A percentile compares a stretch with the other conserved stretches of the same genome.
Evolutionary conservation across 2,797 vertebrate species (phyloP).

Genomic region (Gastrophryne carolinensis): DNA sequence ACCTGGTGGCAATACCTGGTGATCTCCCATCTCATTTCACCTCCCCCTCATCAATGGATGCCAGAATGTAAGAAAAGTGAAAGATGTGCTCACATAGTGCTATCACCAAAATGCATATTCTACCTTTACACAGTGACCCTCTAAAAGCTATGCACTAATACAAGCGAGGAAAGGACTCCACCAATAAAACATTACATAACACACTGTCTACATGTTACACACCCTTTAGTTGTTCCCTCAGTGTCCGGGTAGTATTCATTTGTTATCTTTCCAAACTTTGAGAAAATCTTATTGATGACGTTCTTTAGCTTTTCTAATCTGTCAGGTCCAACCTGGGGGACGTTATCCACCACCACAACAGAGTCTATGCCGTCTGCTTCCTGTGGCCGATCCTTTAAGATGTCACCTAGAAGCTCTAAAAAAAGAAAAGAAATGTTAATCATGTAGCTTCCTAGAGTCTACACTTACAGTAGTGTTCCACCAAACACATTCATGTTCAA

Average conservation of each 20-base stretch:
- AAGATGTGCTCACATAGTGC: too few species aligned
- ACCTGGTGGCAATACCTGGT: too few species aligned
- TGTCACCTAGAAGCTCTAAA: slow-evolving; percentile 80
- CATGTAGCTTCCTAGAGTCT: too few species aligned
- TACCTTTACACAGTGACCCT: too few species aligned
- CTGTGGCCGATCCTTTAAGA: slow-evolving; percentile 84
- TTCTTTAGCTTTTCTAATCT: slow-evolving; percentile 94
- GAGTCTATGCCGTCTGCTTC: slow-evolving; percentile 97
- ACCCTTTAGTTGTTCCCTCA: slow-evolving; percentile 95
- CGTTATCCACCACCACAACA: slow-evolving; percentile 91
- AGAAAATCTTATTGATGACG: slow-evolving; percentile 97
- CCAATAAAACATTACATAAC: not conserved
- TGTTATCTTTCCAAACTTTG: slow-evolving; percentile 95
- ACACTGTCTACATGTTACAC: slow-evolving; percentile 29
- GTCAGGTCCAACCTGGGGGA: slow-evolving; percentile 92
- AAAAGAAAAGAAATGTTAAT: not conserved
- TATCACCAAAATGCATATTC: too few species aligned
- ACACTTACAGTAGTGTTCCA: too few species aligned
- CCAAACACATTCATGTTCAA: too few species aligned
- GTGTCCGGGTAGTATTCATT: slow-evolving; percentile 94
- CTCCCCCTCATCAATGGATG: too few species aligned
- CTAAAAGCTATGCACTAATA: too few species aligned
- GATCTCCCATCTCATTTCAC: too few species aligned
- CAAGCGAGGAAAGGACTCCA: too few species aligned
- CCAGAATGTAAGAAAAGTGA: too few species aligned